phyloP scores from a whole-genome alignment of 2,888 invertebrate genomes.

The Branchipolynoe longqiensis region DNA sequence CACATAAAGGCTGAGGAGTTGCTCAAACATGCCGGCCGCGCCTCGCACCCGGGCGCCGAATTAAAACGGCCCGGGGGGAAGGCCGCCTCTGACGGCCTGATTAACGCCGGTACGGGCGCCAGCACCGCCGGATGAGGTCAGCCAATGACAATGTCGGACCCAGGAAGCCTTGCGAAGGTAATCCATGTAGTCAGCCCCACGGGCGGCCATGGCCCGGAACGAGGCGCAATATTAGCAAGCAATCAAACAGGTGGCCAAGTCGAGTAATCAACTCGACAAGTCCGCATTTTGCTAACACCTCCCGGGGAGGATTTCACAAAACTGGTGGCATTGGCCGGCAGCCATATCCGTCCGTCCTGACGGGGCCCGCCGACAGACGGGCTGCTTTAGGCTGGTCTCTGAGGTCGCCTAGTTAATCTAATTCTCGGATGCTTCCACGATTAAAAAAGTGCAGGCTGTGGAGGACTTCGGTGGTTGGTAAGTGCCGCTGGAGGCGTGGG shows the following conservation, averaged over 20 bases:
- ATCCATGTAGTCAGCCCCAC: constrained; percentile 6
- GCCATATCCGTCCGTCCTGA: too few relatives aligned
- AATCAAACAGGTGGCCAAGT: constrained; percentile 29
- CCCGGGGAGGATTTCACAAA: too few relatives aligned
- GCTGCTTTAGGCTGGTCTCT: too few relatives aligned
- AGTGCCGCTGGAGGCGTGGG: too few relatives aligned
- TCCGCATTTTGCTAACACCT: not conserved
- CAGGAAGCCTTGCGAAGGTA: constrained; percentile 22
- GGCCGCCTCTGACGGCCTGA: not conserved
- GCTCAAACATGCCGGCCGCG: too few relatives aligned
- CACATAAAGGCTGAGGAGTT: too few relatives aligned
- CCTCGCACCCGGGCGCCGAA: too few relatives aligned
- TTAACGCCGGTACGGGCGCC: constrained; percentile 39
- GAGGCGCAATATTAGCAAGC: constrained; percentile 40
- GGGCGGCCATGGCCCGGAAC: constrained; percentile 21
- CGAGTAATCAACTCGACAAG: constrained; percentile 10
- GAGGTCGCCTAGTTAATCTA: too few relatives aligned
- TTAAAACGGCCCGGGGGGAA: constrained; percentile 14
- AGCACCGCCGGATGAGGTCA: constrained; percentile 26
- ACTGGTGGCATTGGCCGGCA: not conserved
- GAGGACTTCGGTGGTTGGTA: too few relatives aligned
- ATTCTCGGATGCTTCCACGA: too few relatives aligned
- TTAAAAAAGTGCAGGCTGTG: too few relatives aligned
- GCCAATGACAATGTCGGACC: constrained; percentile 26
- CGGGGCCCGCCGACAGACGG: too few relatives aligned